A percentile compares a stretch with the other conserved stretches of the same genome.
These are phyloP conservation scores for Priocnemis perturbator DNA, from an alignment of 2,888 invertebrate genomes.

Conservation along the genomic window DNA sequence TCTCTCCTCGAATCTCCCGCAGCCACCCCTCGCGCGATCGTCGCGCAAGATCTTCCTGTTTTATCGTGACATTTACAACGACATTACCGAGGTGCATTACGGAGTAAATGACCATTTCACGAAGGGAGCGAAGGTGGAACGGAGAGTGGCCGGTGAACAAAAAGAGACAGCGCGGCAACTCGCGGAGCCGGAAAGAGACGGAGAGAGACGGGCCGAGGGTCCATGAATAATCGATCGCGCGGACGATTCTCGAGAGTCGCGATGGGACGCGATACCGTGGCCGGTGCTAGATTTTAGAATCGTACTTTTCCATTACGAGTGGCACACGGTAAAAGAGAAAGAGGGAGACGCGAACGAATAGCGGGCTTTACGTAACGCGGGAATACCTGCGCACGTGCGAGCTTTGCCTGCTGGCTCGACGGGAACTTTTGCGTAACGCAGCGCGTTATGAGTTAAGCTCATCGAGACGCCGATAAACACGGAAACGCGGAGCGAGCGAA, in stretches of 20 bases:
- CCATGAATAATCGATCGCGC: not conserved
- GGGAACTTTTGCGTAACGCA: constrained; percentile 2
- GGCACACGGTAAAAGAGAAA: not conserved
- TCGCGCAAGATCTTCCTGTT: too few species aligned
- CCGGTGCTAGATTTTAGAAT: constrained; percentile 7
- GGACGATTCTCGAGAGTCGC: constrained; percentile 10
- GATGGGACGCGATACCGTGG: not conserved
- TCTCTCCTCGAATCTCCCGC: too few species aligned
- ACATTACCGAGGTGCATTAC: too few species aligned
- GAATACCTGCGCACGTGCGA: too few species aligned
- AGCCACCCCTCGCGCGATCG: too few species aligned
- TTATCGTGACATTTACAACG: too few species aligned
- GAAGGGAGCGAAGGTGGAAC: too few species aligned
- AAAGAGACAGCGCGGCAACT: too few species aligned
- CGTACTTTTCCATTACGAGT: constrained; percentile 8
- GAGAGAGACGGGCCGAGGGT: not conserved
- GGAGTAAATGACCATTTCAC: too few species aligned
- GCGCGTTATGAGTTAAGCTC: constrained; percentile 9
- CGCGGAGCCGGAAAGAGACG: too few species aligned
- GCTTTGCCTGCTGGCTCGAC: not conserved
- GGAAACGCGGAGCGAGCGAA: constrained; percentile 16
- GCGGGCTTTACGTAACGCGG: not conserved
- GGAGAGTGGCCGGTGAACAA: too few species aligned
- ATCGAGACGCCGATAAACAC: constrained; percentile 19
- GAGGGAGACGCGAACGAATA: not conserved